phyloP scores from a whole-genome alignment of 2,888 invertebrate genomes.

The Notodonta dromedarius region DNA sequence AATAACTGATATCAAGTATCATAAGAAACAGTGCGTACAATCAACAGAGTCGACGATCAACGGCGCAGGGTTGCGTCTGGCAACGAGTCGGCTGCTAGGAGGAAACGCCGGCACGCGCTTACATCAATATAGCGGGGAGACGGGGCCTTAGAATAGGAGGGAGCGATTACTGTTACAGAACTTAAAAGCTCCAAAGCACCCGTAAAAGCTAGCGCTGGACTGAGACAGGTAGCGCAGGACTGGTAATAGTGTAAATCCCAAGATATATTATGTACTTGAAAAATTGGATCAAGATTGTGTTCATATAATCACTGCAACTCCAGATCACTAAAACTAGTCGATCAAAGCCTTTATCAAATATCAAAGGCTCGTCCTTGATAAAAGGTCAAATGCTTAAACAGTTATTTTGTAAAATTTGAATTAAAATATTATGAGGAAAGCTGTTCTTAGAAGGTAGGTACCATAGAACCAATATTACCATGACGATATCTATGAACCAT shows the following conservation, averaged over 20 bases:
- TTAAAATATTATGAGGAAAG: background rate
- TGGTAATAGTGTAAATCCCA: too few species aligned
- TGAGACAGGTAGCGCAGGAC: too few species aligned
- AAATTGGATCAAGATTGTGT: too few species aligned
- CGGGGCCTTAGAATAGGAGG: background rate
- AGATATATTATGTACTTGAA: too few species aligned
- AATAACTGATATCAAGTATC: conserved; percentile 38
- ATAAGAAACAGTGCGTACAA: conserved; percentile 37
- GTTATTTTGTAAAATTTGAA: background rate
- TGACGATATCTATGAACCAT: too few species aligned
- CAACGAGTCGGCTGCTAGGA: conserved; percentile 17
- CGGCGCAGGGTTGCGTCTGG: conserved; percentile 42
- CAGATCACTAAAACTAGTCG: too few species aligned
- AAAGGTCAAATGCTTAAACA: background rate
- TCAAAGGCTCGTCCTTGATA: too few species aligned
- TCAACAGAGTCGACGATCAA: conserved; percentile 47
- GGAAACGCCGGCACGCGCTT: conserved; percentile 45
- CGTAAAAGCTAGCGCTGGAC: too few species aligned
- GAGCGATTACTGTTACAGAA: background rate
- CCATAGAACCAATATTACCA: too few species aligned
- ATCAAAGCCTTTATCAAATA: too few species aligned
- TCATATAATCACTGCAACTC: too few species aligned
- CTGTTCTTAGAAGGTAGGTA: background rate
- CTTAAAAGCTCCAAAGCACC: too few species aligned
- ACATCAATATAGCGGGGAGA: conserved; percentile 34